Conservation (phyloP, 2,113 vertebrate genomes). For the Mormoops blainvillei region DNA sequence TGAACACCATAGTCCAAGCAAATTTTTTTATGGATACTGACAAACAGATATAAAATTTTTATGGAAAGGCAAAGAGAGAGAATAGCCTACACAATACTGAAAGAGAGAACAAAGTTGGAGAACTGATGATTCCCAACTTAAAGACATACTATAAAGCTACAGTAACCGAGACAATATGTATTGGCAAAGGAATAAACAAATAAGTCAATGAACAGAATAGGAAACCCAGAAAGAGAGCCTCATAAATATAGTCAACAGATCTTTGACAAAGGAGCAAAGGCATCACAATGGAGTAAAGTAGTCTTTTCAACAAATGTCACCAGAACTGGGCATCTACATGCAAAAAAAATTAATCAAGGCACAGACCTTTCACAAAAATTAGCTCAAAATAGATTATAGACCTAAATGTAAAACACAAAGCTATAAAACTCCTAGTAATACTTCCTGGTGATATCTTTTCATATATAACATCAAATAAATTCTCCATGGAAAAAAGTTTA, state of each 20-base stretch:
- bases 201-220: background rate
- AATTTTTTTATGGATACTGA: background rate
- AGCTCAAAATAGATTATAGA: background rate
- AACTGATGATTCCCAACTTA: background rate
- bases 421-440: background rate
- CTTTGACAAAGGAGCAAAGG: background rate
- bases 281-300: background rate
- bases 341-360: background rate
- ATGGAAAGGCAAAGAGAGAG: background rate
- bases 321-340: background rate
- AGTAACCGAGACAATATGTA: background rate
- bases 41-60: background rate
- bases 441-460: background rate
- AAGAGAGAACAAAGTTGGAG: background rate
- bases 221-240: background rate
- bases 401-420: background rate
- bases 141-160: background rate
- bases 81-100: background rate
- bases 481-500: background rate
- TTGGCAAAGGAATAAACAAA: background rate
- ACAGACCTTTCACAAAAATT: background rate
- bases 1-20: background rate
- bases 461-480: background rate
- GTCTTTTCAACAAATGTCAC: background rate
- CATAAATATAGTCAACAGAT: background rate